These are phyloP conservation scores for Sebastes aleutianus DNA, from an alignment of 2,797 vertebrate species.

Conservation along the genomic window DNA sequence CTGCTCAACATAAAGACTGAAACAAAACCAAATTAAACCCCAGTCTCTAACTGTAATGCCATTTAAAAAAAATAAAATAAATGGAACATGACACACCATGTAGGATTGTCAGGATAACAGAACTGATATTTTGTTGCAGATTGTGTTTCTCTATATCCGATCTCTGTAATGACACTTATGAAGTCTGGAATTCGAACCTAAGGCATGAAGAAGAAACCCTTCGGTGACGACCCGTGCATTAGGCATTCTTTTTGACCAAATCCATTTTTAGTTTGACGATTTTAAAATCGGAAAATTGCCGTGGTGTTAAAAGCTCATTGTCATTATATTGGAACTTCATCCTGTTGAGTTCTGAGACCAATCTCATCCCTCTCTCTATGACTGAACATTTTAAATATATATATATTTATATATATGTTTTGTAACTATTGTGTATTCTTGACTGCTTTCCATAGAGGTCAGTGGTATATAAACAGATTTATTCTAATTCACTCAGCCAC, in stretches of 20 bases:
- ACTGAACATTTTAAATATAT: slow-evolving; percentile 10
- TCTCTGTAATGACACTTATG: slow-evolving; percentile 24
- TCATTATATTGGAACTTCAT: background rate
- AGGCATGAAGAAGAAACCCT: slow-evolving; percentile 58
- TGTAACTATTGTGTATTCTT: slow-evolving; percentile 19
- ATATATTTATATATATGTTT: background rate
- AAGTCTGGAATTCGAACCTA: slow-evolving; percentile 45
- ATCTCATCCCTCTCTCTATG: slow-evolving; percentile 24
- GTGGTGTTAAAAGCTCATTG: slow-evolving; percentile 15
- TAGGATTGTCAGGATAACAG: slow-evolving; percentile 71
- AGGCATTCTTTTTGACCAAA: slow-evolving; percentile 21
- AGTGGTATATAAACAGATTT: slow-evolving; percentile 43
- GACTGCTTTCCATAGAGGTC: slow-evolving; percentile 40
- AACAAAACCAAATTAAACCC: slow-evolving; percentile 3
- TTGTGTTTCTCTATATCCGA: slow-evolving; percentile 42
- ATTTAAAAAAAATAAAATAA: background rate
- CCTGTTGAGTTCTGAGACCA: slow-evolving; percentile 20
- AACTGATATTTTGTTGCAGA: slow-evolving; percentile 25
- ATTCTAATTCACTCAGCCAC: slow-evolving; percentile 74
- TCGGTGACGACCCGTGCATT: slow-evolving; percentile 38
- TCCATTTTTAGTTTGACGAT: background rate
- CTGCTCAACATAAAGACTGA: slow-evolving; percentile 42
- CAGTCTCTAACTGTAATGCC: slow-evolving; percentile 2
- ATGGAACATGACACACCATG: slow-evolving; percentile 16
- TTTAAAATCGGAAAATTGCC: background rate